Percentiles rank a stretch among this genome's conserved stretches.
Evolutionary conservation across 2,888 invertebrate species (phyloP).

Genomic region (Sycophila texana): DNA sequence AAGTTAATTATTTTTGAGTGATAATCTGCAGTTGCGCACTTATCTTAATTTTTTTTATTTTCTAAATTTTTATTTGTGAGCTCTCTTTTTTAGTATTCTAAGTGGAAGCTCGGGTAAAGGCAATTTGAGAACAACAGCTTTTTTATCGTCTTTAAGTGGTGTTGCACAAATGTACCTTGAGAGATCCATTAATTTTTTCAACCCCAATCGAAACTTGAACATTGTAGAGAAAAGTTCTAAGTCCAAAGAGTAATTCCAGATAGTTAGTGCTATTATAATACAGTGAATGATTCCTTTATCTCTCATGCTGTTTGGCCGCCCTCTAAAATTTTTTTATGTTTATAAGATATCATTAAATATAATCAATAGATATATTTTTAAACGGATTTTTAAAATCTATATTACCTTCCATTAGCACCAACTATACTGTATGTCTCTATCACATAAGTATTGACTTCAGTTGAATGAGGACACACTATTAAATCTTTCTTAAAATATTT

Average conservation of each 20-base stretch:
- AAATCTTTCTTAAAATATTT: conserved; percentile 63
- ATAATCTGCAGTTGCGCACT: no score
- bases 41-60: conserved; percentile 35
- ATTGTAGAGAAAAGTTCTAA: conserved; percentile 66
- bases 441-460: conserved; percentile 63
- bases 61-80: conserved; percentile 23
- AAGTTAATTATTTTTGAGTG: no score
- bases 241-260: conserved; percentile 66
- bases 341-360: not conserved
- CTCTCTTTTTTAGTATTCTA: conserved; percentile 55
- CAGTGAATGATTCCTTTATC: conserved; percentile 71
- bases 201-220: conserved; percentile 61
- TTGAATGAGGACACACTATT: conserved; percentile 61
- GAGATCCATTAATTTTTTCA: conserved; percentile 67
- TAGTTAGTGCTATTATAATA: conserved; percentile 66
- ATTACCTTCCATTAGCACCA: conserved; percentile 66
- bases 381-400: conserved; percentile 1
- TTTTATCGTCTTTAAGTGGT: conserved; percentile 65
- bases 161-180: conserved; percentile 66
- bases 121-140: conserved; percentile 64
- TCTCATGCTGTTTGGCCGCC: conserved; percentile 66
- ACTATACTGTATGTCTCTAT: conserved; percentile 65
- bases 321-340: conserved; percentile 61
- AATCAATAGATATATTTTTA: not conserved
- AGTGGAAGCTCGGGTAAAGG: conserved; percentile 65